Base-by-base conservation (phyloP, 2,888 invertebrate species). In the Thecophora atra region DNA sequence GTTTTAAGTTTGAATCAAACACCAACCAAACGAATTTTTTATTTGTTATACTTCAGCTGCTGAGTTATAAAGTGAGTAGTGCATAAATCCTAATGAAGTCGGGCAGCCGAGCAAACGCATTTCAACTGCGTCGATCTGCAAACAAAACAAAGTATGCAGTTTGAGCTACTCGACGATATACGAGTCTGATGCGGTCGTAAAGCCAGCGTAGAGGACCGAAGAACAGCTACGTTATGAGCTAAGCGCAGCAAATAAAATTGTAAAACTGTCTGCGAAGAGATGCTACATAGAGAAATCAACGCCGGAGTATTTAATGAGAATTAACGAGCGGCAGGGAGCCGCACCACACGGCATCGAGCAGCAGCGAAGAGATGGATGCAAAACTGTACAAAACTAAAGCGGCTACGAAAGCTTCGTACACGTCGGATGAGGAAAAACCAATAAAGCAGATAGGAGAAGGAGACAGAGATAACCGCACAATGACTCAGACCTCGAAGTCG, bases 281-380 rank as follows among this genome's bases (percentile, higher is more conserved):
- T 24, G 24, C 15, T 58, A 28, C 28, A 15, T 26, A 44, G 28
- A 52, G 64, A 63, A 64, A 72, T 68, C 63, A 68, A 64, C 63
- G 56, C 64, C 54, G 72, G 28, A 58, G 17, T 21, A 21, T 70
- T 24, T 66, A 30, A 72, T 72, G 68, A 67, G 54, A 70, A 60
- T 60, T 60, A 72, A 51, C 28, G 71, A 13, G 37, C 47, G 47
- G 47, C 47, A 1, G 15, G 47, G 47, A n/a, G 17, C 47, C 17
- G 15, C 47, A 11, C n/a, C 2, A 17, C 47, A 37, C 37, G 37
- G 37, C 37, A 11, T 37, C 37, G 37, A 6, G 54, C 19, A 21
- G 54, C n/a, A 54, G 37, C 19, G 3, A 13, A 11, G 24, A 19
- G 54, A 19, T 54, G 54, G 21, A 54, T 11, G 3, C 54, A 54